Base-by-base conservation (phyloP, 2,113 vertebrate genomes). In the Podocnemis expansa region DNA sequence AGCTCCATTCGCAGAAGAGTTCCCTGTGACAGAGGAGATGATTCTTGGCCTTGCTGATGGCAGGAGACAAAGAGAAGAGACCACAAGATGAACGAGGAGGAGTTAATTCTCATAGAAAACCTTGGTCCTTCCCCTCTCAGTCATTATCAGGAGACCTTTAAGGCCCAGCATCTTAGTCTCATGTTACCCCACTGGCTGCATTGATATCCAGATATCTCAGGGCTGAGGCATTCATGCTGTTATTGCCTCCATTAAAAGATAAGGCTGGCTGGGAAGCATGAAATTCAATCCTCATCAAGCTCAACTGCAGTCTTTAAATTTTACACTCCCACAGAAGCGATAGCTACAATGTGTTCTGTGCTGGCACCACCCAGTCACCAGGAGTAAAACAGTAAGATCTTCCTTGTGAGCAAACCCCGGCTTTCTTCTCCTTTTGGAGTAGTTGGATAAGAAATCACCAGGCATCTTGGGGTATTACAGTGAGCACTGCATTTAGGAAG, bases 21-120 rank as follows among this genome's bases (percentile, higher is more conserved):
- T 96, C 96, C 94, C 96, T 96, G 84, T 96, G 94, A 88, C 94
- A 92, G 85, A 94, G 95, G 93, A 95, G 95, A 95, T 87, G 95
- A 88, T 90, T 91, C 90, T 78, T 47, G 49, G 93, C 95, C 91
- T 90, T 91, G 80, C 94, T 85, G 83, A 25, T 97, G 97, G 97
- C 95, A 94, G 76, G 78, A 51, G 70, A 93, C 97, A 97, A 82
- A 43, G 76, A 81, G 1, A 70, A 94, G 81, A 91, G 96, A 93
- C 94, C 93, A 81, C 92, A 95, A 96, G 97, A 96, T 97, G 97
- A 97, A 97, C 96, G 91, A 88, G 81, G 94, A 51, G 52, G 96
- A 96, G 90, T 84, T 41, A 84, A 96, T 97, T 97, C 97, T 97
- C 96, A 97, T 97, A 97, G 97, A 97, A 94, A 96, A 89, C 80